Base-by-base conservation (phyloP, 2,888 invertebrate genomes). In the Penaeus monodon region DNA sequence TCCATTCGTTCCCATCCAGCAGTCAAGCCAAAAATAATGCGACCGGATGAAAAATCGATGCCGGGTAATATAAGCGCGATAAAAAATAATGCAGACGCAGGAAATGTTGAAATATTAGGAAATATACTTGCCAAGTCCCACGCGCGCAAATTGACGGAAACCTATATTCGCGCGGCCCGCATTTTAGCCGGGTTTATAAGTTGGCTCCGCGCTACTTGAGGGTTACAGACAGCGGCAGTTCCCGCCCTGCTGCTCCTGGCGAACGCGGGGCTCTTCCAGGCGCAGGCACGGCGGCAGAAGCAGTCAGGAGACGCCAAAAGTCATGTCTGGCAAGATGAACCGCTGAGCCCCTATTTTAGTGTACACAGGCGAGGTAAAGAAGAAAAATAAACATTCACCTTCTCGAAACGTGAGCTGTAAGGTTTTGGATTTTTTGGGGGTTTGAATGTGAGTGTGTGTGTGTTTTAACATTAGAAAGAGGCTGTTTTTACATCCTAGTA, bases 11-110 rank as follows among this genome's bases (percentile, higher is more conserved):
- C 84, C 84, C 84, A 84, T 84, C 84, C 77, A 84, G 84, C 84
- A 84, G 84, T 66, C 66, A 84, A 77, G 84, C 84, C 85, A 85
- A 85, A 85, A 85, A 85, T 85, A 85, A 85, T 85, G 85, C 73
- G 79, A 38, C 79, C 85, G 77, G 73, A 79, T 85, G 85, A 85
- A 85, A 85, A 85, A 85, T 85, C 85, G 85, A 85, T 85, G 85
- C 79, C 63, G 73, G 73, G 85, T 85, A 85, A 85, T 85, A 85
- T 85, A 80, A 85, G 85, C 79, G 85, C 79, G 85, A 85, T 85
- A 85, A 85, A 85, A 85, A 85, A 85, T 85, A 79, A 85, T 85
- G 85, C 85, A 85, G 85, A 85, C 85, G 79, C 79, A 80, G 85
- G 85, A 85, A 85, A 85, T 70, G 80, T 80, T 79, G 85, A 85